Evolutionary conservation across 2,797 vertebrate genomes (phyloP).

Genomic region (Triplophysa yarkandensis): DNA sequence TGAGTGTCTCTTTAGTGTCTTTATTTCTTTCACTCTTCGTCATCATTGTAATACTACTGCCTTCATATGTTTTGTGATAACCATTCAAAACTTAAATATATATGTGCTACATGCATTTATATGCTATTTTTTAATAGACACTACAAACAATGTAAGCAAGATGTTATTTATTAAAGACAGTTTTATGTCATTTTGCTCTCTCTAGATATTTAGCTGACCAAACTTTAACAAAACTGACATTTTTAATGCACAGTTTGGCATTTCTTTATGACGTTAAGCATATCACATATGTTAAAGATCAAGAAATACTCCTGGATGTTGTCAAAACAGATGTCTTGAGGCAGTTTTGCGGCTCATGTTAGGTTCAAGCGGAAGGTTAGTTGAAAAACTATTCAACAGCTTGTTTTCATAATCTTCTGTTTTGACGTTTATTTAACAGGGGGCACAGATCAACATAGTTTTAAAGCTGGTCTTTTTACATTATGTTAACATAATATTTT

Average conservation of each 20-base stretch:
- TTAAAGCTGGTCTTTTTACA: neutral
- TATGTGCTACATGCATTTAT: neutral
- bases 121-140: no score
- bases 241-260: neutral
- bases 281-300: neutral
- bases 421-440: neutral
- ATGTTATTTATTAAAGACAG: neutral
- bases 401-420: neutral
- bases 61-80: neutral
- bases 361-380: neutral
- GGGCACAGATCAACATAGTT: neutral
- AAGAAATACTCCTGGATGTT: neutral
- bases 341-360: neutral
- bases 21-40: neutral
- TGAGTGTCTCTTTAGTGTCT: constrained; percentile 29
- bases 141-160: no score
- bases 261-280: neutral
- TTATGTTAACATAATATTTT: neutral
- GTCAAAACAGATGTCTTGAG: neutral
- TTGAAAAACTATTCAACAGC: neutral
- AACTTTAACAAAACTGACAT: neutral
- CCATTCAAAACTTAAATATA: neutral
- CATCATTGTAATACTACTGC: neutral
- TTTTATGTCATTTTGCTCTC: neutral
- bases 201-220: neutral